Evolutionary conservation across 2,113 vertebrate genomes (phyloP), one percentile per base, ranked within the genome.

Genomic region (Lathamus discolor): DNA sequence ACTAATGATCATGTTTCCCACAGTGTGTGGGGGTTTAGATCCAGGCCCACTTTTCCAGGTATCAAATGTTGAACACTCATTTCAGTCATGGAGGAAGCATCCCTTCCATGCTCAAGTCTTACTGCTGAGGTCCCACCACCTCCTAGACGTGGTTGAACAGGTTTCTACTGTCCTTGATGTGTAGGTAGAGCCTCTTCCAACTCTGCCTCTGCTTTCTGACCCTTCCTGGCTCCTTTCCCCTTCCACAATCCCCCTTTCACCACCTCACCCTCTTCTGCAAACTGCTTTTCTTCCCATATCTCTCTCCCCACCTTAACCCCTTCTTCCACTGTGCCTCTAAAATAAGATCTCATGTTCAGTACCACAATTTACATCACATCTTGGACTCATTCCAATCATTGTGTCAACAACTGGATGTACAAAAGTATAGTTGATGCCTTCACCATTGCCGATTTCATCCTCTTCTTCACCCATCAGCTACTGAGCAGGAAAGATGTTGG

Each of bases 61-160:
- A n/a, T 41, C n/a, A 37, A 24, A 48, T 10, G 23, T 43, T 61
- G 17, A 44, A 69, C 0, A 0, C 16, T 80, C 3, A 1, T 43
- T 62, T 76, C 33, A 44, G 39, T 14, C 52, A 12, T 0, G 13
- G 46, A 74, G 25, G 27, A 41, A 77, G 29, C 25, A 59, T 24
- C 72, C 35, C 66, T 51, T 48, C 5, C 13, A 2, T 41, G 37
- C 49, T 77, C 7, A 14, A 29, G 12, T 66, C 74, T 54, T 64
- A 13, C 17, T 66, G 55, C 73, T 67, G 51, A 27, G 31, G 22
- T 62, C 24, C 33, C 66, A 44, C 13, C 17, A 41, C 29, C 28
- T 72, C 48, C 37, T 19, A n/a, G 37, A 13, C 1, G 1, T 7
- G 24, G 33, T 4, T 83, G 25, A 74, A 86, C 29, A 74, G 17